Evolutionary conservation across 2,797 vertebrate species (phyloP), one percentile per base, ranked within the genome.

Genomic region (Oreortyx pictus): DNA sequence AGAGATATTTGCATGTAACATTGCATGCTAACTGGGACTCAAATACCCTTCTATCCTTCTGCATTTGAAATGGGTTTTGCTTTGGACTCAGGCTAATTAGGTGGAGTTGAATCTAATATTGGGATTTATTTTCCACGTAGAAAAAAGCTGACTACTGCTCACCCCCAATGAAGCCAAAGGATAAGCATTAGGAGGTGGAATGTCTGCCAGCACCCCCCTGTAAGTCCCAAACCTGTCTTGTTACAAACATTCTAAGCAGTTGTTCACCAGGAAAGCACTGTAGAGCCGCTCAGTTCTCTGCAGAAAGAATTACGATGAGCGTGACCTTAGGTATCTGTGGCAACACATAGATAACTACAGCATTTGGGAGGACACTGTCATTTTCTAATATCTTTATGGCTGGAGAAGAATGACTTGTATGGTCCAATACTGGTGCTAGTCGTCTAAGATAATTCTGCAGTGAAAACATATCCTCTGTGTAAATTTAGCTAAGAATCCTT

Each of bases 1-100:
- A 89, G 65, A 0, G 0, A 95, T 82, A 85, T 82, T 85, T 89
- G 41, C 62, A 65, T 68, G 41, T 74, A 89, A 87, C 20, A 31
- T n/a, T 52, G 44, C 17, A 46, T 50, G 12, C 29, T 80, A 85
- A 2, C 6, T 65, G 68, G 37, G 57, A 17, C 65, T 72, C 59
- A 74, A 85, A 27, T 14, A 4, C 39, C 33, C 4, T 80, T 90
- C 25, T 13, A 84, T 35, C 3, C 31, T 87, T 54, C 57, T 56
- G 24, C 11, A 18, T 56, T 67, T 82, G 29, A 85, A 74, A 87
- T 60, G 2, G 5, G 73, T 86, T 84, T 29, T 79, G 22, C 56
- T 82, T 81, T 62, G 31, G 37, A 17, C 8, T 59, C 52, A 23
- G 5, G 4, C 23, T 91, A 65, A 60, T 19, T 73, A 46, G 23